Conservation (phyloP, 2,888 invertebrate species). For the Branchipolynoe longqiensis region DNA sequence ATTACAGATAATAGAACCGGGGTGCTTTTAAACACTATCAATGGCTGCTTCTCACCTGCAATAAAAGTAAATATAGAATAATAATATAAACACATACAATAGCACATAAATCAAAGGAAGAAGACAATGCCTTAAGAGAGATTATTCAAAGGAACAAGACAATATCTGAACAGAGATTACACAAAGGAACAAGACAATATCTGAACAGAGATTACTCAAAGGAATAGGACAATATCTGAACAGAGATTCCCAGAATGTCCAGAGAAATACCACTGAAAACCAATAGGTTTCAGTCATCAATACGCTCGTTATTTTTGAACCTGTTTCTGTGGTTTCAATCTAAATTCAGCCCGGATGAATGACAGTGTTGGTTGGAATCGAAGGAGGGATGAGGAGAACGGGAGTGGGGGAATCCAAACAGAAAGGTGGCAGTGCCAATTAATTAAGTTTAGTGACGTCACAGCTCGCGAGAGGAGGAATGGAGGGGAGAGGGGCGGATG, state of each 20-base stretch:
- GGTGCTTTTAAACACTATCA: background rate
- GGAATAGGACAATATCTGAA: background rate
- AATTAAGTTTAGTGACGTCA: constrained; percentile 7
- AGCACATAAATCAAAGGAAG: background rate
- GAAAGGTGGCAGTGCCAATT: no score
- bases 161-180: background rate
- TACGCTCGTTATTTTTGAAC: no score
- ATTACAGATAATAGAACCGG: background rate
- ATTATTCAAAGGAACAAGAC: background rate
- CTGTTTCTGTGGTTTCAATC: no score
- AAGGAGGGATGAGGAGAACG: no score
- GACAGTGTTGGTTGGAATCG: no score
- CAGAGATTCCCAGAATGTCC: background rate
- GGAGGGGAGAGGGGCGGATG: background rate
- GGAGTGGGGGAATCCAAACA: no score
- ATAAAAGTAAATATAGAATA: no score
- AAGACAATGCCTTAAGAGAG: background rate
- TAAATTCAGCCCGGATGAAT: no score
- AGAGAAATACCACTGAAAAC: background rate
- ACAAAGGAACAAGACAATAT: background rate
- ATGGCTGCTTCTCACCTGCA: no score
- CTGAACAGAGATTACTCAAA: background rate
- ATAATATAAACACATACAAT: no score
- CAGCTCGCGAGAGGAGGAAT: background rate
- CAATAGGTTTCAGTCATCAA: no score